Evolutionary conservation across 2,113 vertebrate genomes (phyloP).

Genomic region (Oostethus manadensis): DNA sequence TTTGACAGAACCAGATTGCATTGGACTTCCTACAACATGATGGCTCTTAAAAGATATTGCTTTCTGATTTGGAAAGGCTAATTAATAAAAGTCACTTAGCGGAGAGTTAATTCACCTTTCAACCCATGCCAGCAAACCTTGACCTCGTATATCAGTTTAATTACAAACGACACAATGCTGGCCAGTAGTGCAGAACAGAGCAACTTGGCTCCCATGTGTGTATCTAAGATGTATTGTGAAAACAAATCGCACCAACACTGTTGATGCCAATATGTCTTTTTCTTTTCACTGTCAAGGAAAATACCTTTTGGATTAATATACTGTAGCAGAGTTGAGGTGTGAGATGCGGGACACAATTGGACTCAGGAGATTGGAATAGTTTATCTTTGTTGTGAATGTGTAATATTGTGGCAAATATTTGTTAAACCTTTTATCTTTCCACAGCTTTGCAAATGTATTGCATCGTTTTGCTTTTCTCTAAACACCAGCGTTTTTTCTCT

Average conservation of each 20-base stretch:
- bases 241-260: conserved; percentile 25
- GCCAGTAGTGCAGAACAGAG: conserved; percentile 4
- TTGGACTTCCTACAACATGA: conserved; percentile 33
- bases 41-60: conserved; percentile 35
- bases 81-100: conserved; percentile 16
- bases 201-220: background rate
- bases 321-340: conserved; percentile 8
- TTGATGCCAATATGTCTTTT: conserved; percentile 17
- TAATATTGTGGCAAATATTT: conserved; percentile 53
- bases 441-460: conserved; percentile 28
- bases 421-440: conserved; percentile 37
- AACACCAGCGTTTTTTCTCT: conserved; percentile 14
- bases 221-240: conserved; percentile 13
- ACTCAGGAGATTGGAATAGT: conserved; percentile 40
- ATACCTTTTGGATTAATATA: conserved; percentile 22
- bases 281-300: conserved; percentile 26
- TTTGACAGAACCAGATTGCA: conserved; percentile 28
- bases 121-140: conserved; percentile 32
- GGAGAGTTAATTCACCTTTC: conserved; percentile 34
- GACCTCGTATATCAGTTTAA: conserved; percentile 41
- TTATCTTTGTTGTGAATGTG: conserved; percentile 47
- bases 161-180: conserved; percentile 33
- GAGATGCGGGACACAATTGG: conserved; percentile 7
- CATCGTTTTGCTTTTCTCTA: conserved; percentile 37
- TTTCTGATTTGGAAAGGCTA: conserved; percentile 21